Conservation (phyloP, 2,888 invertebrate genomes). For the Brenthis ino region DNA sequence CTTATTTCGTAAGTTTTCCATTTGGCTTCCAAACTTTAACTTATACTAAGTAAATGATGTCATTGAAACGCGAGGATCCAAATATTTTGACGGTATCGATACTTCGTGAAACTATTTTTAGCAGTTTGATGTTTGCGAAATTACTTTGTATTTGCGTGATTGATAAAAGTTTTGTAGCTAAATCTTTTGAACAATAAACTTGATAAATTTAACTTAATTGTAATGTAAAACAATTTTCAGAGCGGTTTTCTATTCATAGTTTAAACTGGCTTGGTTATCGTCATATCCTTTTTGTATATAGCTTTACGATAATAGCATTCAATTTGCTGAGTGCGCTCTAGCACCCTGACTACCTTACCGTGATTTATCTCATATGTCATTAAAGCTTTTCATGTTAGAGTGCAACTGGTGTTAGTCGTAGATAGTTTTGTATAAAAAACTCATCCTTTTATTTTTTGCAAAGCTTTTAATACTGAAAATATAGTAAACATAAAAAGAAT, state of each 20-base stretch:
- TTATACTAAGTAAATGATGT: slow-evolving; percentile 35
- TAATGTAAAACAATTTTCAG: slow-evolving; percentile 1
- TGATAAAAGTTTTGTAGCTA: slow-evolving; percentile 22
- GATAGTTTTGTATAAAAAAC: slow-evolving; percentile 5
- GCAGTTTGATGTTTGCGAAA: slow-evolving; percentile 28
- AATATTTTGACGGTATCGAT: slow-evolving; percentile 37
- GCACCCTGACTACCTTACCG: slow-evolving; percentile 29
- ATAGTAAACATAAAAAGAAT: slow-evolving; percentile 5
- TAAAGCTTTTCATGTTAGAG: slow-evolving; percentile 22
- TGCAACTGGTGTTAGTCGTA: slow-evolving; percentile 21
- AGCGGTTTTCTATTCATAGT: too few species aligned
- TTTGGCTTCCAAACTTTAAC: slow-evolving; percentile 33
- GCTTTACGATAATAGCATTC: neutral
- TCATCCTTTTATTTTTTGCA: slow-evolving; percentile 8
- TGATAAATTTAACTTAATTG: slow-evolving; percentile 25
- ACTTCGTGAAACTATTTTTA: slow-evolving; percentile 32
- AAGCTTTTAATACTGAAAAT: slow-evolving; percentile 1
- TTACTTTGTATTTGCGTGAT: slow-evolving; percentile 20
- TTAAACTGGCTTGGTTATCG: too few species aligned
- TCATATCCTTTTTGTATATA: neutral
- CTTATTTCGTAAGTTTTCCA: slow-evolving; percentile 32
- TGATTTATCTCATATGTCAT: slow-evolving; percentile 27
- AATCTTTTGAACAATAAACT: slow-evolving; percentile 33
- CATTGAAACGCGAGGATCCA: slow-evolving; percentile 36
- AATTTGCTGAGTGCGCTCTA: slow-evolving; percentile 42